These are phyloP conservation scores for Aleiodes sp. DNA, from an alignment of 1,140 invertebrate genomes.

Conservation along the genomic window DNA sequence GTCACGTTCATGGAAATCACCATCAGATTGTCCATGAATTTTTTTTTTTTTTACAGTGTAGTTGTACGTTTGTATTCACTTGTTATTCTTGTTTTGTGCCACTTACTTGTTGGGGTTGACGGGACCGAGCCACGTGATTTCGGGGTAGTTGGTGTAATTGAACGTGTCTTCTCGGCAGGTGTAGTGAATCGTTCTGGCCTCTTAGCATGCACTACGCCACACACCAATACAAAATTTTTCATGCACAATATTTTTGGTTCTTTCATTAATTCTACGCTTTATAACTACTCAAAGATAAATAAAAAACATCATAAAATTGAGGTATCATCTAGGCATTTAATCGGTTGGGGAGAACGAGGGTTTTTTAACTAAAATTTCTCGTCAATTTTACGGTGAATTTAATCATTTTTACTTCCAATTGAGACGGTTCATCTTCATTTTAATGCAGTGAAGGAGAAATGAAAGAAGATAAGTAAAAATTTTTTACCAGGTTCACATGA, in stretches of 20 bases:
- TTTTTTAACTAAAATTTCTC: no score
- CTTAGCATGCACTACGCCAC: slow-evolving; percentile 60
- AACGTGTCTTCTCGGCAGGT: slow-evolving; percentile 39
- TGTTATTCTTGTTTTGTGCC: slow-evolving; percentile 13
- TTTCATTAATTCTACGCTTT: neutral
- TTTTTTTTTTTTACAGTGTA: neutral
- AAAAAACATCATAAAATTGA: no score
- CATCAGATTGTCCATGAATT: no score
- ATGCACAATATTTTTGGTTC: neutral
- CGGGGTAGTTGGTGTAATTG: slow-evolving; percentile 45
- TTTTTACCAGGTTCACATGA: neutral
- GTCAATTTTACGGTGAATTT: no score
- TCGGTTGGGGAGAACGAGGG: no score
- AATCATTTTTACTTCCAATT: no score
- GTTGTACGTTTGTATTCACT: neutral
- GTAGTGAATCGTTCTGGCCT: slow-evolving; percentile 49
- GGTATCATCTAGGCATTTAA: no score
- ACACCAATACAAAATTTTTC: slow-evolving; percentile 49
- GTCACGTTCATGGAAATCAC: no score
- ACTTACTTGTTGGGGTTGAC: slow-evolving; percentile 58
- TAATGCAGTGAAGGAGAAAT: no score
- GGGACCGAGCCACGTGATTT: slow-evolving; percentile 47
- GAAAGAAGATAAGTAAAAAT: no score
- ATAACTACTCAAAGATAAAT: neutral
- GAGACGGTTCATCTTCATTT: no score